phyloP scores from a whole-genome alignment of 2,797 vertebrate genomes.

The Xiphophorus birchmanni region DNA sequence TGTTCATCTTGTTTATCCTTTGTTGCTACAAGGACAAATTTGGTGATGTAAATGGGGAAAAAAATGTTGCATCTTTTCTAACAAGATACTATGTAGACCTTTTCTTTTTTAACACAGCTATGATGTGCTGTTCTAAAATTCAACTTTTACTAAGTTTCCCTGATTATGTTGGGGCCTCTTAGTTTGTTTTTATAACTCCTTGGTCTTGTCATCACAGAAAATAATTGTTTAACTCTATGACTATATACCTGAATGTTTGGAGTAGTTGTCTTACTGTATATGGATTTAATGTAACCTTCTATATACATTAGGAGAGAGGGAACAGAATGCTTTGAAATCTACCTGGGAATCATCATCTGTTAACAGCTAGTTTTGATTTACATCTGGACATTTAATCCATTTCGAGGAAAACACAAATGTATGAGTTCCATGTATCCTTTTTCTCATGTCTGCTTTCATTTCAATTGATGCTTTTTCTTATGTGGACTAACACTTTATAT shows the following conservation, averaged over 20 bases:
- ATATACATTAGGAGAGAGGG: conserved; percentile 7
- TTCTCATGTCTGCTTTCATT: neutral
- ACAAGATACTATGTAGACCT: neutral
- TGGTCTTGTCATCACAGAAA: neutral
- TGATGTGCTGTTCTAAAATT: neutral
- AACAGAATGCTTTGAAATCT: conserved; percentile 1
- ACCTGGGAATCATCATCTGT: conserved; percentile 8
- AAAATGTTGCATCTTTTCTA: neutral
- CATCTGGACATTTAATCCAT: conserved; percentile 3
- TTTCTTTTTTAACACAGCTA: neutral
- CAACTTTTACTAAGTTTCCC: neutral
- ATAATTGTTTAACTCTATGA: neutral
- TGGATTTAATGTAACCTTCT: conserved; percentile 5
- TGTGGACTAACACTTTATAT: neutral
- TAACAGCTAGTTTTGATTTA: conserved; percentile 7
- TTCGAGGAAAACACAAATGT: conserved; percentile 4
- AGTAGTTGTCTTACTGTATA: conserved; percentile 8
- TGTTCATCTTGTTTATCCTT: neutral
- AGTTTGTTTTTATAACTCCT: neutral
- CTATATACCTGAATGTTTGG: conserved; percentile 8
- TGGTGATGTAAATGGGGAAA: neutral
- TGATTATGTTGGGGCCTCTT: neutral
- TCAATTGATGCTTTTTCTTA: neutral
- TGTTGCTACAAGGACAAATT: neutral
- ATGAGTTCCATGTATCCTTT: neutral